Base-by-base conservation (phyloP, 2,888 invertebrate genomes). In the Epinotia brunnichana region DNA sequence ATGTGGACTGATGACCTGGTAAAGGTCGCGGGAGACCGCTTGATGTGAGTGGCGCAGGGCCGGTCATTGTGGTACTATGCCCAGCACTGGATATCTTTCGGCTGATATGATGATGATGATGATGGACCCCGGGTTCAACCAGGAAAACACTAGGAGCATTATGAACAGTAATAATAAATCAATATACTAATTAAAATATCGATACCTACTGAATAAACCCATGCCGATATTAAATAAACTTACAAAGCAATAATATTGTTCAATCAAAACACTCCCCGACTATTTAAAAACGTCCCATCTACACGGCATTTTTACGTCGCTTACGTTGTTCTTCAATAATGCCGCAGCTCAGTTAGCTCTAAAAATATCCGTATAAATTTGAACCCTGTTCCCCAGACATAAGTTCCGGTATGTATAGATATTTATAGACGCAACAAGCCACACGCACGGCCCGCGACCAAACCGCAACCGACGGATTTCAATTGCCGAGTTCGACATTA, bases 401-500 rank as follows among this genome's bases (percentile, higher is more conserved):
- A 48, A 48, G 48, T 13, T 48, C 48, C 7, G 15, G 44, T 13
- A 0, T 4, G 13, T 15, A 13, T 3, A 44, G 44, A 15, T 13
- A 44, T 44, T 44, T 44, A 35, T 35, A 35, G 35, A 35, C 35
- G 35, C 35, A 7, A 29, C 29, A 29, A 29, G 29, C 57, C 57
- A 17, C 63, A 51, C 19, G 51, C 13, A 7, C 17, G 39, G 21
- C 9, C 17, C 35, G 19, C 17, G 35, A 13, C 63, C n/a, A 59
- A 51, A 70, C 70, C 70, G 24, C 63, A 64, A 59, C 70, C 59
- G 17, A 51, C 15, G 59, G 51, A 64, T 70, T 70, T 59, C 64
- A 59, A 70, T 70, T 64, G 35, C 35, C 15, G 13, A 9, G 70
- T 19, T 44, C 56, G 29, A 70, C 29, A 57, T 70, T 70, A 51